phyloP scores from a whole-genome alignment of 2,113 vertebrate species.

The Tachysurus vachellii region DNA sequence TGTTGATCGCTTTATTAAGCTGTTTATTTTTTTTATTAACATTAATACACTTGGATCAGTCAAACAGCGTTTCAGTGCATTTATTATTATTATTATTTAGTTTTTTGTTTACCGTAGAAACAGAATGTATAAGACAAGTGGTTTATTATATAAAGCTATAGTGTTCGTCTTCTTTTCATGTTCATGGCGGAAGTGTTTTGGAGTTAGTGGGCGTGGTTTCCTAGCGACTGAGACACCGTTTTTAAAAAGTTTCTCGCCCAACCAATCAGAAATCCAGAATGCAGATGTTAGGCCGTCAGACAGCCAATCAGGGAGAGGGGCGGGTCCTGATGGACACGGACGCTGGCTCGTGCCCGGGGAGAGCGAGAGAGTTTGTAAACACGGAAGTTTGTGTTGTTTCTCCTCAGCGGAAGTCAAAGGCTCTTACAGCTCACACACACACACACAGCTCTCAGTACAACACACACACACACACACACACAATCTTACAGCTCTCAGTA shows the following conservation, averaged over 20 bases:
- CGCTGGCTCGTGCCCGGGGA: neutral
- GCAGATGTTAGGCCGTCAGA: neutral
- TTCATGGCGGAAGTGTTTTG: constrained; percentile 43
- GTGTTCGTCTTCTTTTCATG: neutral
- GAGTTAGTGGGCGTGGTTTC: constrained; percentile 1
- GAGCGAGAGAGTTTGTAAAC: constrained; percentile 10
- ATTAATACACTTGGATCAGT: neutral
- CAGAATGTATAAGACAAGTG: too few species aligned
- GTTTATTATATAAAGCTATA: neutral
- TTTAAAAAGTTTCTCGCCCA: neutral
- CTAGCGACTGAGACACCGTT: neutral
- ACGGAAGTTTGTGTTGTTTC: constrained; percentile 30
- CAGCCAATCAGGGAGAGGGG: constrained; percentile 12
- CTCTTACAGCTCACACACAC: too few species aligned
- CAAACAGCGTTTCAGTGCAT: neutral
- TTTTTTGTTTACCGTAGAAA: too few species aligned
- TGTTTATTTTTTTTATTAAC: too few species aligned
- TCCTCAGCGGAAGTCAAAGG: neutral
- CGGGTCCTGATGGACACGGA: neutral
- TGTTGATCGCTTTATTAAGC: neutral
- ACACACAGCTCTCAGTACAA: neutral
- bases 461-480: neutral
- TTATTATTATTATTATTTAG: too few species aligned
- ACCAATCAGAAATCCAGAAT: constrained; percentile 19
- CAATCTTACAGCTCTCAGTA: too few species aligned